Evolutionary conservation across 2,113 vertebrate genomes (phyloP), one percentile per base, ranked within the genome.

Genomic region (Dolichotis patagonum): DNA sequence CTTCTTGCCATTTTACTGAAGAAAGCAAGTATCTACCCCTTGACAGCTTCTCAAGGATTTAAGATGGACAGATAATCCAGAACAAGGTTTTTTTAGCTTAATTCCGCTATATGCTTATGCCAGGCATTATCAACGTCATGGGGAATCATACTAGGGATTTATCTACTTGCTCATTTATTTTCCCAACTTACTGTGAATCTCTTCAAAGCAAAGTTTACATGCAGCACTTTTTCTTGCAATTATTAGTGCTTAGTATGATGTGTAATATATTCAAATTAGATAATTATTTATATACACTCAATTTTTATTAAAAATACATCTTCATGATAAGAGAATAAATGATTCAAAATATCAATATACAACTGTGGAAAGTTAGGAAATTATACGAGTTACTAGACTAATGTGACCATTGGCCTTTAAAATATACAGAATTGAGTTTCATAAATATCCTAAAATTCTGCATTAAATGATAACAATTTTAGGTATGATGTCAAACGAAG

Each of bases 1-100:
- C 2, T 73, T 85, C 41, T 52, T 83, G 16, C 7, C 3, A 7
- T 67, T 86, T 92, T 38, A 67, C n/a, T 62, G 32, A 85, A 69
- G 14, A 90, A 88, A 56, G 2, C 3, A 32, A 62, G 32, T 8
- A n/a, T 52, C 28, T 71, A 58, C 1, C 3, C 1, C 58, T 49
- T 6, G 5, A 9, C 46, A 1, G 4, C 14, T 78, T 56, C 3
- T 80, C 35, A 80, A 0, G 86, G 49, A 2, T 3, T 77, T 49
- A 56, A 41, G 20, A n/a, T n/a, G n/a, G n/a, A n/a, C 24, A 30
- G 0, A 26, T 28, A n/a, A 52, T 19, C 1, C 32, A 71, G 32
- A 49, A 7, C 9, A 26, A 43, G 17, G 5, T 73, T 3, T 43
- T 3, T 43, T 73, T 22, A 46, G 73, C 1, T 5, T 67, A 77